Base-by-base conservation (phyloP, 2,888 invertebrate species). In the Caenorhabditis sp. region DNA sequence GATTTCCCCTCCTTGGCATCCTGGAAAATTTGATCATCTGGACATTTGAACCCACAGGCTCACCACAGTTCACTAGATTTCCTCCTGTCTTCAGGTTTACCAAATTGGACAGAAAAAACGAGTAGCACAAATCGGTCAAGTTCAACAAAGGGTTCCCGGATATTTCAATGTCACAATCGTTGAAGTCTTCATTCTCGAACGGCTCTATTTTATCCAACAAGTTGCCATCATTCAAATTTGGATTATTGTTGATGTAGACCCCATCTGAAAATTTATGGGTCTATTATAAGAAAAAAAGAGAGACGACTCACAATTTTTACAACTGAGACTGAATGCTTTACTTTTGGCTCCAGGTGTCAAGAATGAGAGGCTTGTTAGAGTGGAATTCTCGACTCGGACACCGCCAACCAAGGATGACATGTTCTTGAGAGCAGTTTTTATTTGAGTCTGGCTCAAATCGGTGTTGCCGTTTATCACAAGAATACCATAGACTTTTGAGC, bases 401-500 rank as follows among this genome's bases (percentile, higher is more conserved):
- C 19, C 51, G 10, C 51, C 19, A 51, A 24, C 51, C 0, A 22
- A 10, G 7, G 22, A 51, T 51, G 54, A 26, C 54, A 54, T 26
- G 19, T 54, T 54, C 19, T 54, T 54, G 26, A 54, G 26, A 2
- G 26, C 24, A 24, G 19, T 54, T 26, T 54, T 54, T 14, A 54
- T 8, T 22, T 54, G 24, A 14, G 47, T 3, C 5, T 19, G 6
- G 10, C 6, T 19, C 47, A 54, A 54, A 26, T 54, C 54, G 0
- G 54, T 54, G 12, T 54, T 26, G 26, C 14, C 19, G 14, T 54
- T 54, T 2, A 54, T 54, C 24, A 54, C 54, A 7, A 54, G 12
- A 14, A 54, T 54, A 54, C 54, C 54, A 19, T 54, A 54, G 12
- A 54, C 54, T 54, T 24, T 54, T 5, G 26, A 12, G 14, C 54